Percentiles rank a stretch among this genome's conserved stretches.
Conservation (phyloP, 2,797 vertebrate species). For the Silurus lanzhouensis region DNA sequence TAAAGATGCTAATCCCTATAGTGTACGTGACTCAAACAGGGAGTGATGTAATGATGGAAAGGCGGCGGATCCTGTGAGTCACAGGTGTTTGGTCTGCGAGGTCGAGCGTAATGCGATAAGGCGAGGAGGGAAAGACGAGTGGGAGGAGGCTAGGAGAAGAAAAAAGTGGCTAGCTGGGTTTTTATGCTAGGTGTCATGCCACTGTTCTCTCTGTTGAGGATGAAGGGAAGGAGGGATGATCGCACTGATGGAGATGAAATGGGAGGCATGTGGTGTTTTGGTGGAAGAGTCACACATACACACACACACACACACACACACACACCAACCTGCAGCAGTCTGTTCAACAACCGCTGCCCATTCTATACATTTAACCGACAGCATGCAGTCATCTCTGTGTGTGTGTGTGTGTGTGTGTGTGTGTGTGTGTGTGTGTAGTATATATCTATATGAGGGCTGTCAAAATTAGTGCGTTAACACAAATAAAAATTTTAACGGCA, state of each 20-base stretch:
- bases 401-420: background rate
- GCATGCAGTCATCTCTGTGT: background rate
- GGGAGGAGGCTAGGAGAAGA: background rate
- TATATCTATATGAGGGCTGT: no score
- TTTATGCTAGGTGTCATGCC: background rate
- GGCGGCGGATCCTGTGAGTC: background rate
- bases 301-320: no score
- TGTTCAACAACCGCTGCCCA: no score
- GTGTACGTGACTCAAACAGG: conserved; percentile 9
- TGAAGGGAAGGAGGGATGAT: background rate
- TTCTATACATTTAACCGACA: no score
- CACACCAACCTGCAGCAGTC: no score
- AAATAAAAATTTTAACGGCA: no score
- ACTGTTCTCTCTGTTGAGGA: background rate
- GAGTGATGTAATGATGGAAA: background rate
- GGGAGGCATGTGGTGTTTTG: no score
- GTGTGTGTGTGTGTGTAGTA: no score
- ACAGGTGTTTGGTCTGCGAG: background rate
- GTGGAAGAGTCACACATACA: no score
- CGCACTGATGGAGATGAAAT: background rate
- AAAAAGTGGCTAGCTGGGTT: no score
- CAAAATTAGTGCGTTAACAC: no score
- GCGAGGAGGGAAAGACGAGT: background rate
- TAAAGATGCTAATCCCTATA: background rate
- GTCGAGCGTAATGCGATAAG: background rate